These are phyloP conservation scores for Embiotoca jacksoni DNA, from an alignment of 2,113 vertebrate species.

Conservation along the genomic window DNA sequence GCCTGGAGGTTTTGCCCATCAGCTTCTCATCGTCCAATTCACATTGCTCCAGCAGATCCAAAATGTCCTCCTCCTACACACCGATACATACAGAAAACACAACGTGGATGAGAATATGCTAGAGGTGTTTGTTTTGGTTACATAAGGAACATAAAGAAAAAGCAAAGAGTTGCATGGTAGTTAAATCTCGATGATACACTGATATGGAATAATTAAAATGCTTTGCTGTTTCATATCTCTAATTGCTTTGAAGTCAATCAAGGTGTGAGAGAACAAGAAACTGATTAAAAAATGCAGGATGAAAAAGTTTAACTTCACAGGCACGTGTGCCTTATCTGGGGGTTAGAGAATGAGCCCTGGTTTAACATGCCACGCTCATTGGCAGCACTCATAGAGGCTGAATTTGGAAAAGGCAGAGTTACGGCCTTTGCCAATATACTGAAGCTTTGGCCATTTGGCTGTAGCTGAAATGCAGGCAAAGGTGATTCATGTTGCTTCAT, in stretches of 20 bases:
- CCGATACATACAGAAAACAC: conserved; percentile 15
- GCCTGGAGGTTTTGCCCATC: conserved; percentile 90
- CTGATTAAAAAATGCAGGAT: conserved; percentile 11
- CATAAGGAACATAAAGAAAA: not conserved
- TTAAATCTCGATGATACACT: conserved; percentile 1
- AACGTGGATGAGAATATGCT: conserved; percentile 9
- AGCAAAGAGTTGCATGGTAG: not conserved
- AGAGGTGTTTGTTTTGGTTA: conserved; percentile 14
- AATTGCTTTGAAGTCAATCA: conserved; percentile 25
- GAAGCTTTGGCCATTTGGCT: conserved; percentile 64
- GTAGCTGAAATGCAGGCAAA: conserved; percentile 69
- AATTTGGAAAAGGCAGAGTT: conserved; percentile 50
- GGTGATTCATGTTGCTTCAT: conserved; percentile 76
- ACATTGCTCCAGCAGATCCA: conserved; percentile 97
- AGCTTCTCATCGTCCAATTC: conserved; percentile 97
- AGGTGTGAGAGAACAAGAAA: conserved; percentile 22
- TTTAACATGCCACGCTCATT: conserved; percentile 44
- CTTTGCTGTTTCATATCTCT: conserved; percentile 12
- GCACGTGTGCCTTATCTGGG: conserved; percentile 34
- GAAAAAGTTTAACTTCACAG: conserved; percentile 49
- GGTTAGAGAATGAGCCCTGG: conserved; percentile 34
- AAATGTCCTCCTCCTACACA: conserved; percentile 95
- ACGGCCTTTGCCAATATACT: conserved; percentile 32
- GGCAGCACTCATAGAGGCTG: conserved; percentile 42
- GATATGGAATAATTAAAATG: not conserved